Evolutionary conservation across 1,140 invertebrate genomes (phyloP).

Genomic region (Scaptodrosophila lebanonensis): DNA sequence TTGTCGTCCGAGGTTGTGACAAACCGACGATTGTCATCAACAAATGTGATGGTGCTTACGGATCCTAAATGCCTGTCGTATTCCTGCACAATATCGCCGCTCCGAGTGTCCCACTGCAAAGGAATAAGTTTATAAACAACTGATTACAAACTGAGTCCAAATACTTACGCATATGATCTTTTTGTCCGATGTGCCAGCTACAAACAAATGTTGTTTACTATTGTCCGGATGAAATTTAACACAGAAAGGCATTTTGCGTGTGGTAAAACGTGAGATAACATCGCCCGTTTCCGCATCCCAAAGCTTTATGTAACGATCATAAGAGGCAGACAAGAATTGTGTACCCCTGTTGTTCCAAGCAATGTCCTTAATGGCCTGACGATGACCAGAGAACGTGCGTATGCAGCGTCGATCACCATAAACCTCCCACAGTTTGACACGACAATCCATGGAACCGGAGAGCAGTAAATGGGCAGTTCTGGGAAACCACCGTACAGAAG

Average conservation of each 20-base stretch:
- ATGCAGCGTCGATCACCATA: slow-evolving; percentile 96
- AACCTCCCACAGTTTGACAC: slow-evolving; percentile 99
- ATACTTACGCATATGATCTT: slow-evolving; percentile 99
- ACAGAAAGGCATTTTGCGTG: slow-evolving; percentile 97
- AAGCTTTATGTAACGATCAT: slow-evolving; percentile 95
- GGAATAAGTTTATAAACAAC: slow-evolving; percentile 35
- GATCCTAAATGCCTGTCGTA: slow-evolving; percentile 99
- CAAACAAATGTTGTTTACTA: slow-evolving; percentile 98
- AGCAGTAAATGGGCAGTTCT: slow-evolving; percentile 95
- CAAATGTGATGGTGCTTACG: slow-evolving; percentile 99
- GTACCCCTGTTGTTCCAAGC: slow-evolving; percentile 97
- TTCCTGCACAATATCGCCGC: slow-evolving; percentile 97
- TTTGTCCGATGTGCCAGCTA: slow-evolving; percentile 98
- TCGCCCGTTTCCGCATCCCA: slow-evolving; percentile 99
- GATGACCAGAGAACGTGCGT: slow-evolving; percentile 97
- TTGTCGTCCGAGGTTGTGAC: slow-evolving; percentile 99
- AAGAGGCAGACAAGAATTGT: slow-evolving; percentile 95
- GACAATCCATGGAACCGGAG: slow-evolving; percentile 97
- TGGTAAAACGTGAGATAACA: slow-evolving; percentile 94
- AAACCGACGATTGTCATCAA: slow-evolving; percentile 98
- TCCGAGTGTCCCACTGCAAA: slow-evolving; percentile 96
- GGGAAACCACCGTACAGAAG: slow-evolving; percentile 97
- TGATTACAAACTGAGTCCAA: neutral
- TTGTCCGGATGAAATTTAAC: slow-evolving; percentile 98
- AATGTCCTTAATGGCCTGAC: slow-evolving; percentile 97